phyloP scores from a whole-genome alignment of 2,888 invertebrate genomes.

The Sinotaia quadrata region DNA sequence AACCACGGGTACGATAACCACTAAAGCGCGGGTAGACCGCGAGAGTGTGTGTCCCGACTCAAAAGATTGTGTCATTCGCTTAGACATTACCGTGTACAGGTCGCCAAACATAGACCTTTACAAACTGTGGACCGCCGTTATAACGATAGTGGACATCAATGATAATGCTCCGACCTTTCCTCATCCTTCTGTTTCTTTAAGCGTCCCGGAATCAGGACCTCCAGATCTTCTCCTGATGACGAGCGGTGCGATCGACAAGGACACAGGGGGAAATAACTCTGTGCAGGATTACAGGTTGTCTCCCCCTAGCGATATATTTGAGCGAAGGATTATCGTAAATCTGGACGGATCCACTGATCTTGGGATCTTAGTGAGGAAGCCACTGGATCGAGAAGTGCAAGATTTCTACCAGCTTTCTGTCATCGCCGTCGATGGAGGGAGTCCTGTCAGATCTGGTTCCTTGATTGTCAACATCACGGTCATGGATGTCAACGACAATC shows the following conservation, averaged over 20 bases:
- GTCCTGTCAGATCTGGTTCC: constrained; percentile 53
- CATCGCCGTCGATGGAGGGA: constrained; percentile 61
- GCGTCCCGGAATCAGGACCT: constrained; percentile 51
- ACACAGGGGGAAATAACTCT: constrained; percentile 50
- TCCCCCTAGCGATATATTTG: constrained; percentile 47
- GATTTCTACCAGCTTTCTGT: constrained; percentile 56
- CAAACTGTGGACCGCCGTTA: constrained; percentile 42
- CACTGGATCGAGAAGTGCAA: constrained; percentile 57
- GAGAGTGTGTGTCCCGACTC: constrained; percentile 46
- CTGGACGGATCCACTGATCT: constrained; percentile 55
- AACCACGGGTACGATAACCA: constrained; percentile 48
- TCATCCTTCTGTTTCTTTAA: constrained; percentile 38
- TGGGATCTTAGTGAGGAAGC: constrained; percentile 52
- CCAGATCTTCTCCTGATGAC: constrained; percentile 46
- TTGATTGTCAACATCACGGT: constrained; percentile 59
- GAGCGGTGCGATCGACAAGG: constrained; percentile 53
- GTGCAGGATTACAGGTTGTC: constrained; percentile 50
- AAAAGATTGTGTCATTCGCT: constrained; percentile 40
- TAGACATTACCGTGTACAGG: constrained; percentile 49
- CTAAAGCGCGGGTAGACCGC: constrained; percentile 49
- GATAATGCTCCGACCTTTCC: constrained; percentile 57
- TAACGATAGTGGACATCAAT: constrained; percentile 52
- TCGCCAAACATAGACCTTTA: constrained; percentile 34
- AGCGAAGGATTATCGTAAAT: constrained; percentile 48
- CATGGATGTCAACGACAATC: constrained; percentile 61